Evolutionary conservation across 1,140 invertebrate species (phyloP).

Genomic region (Aphis gossypii): DNA sequence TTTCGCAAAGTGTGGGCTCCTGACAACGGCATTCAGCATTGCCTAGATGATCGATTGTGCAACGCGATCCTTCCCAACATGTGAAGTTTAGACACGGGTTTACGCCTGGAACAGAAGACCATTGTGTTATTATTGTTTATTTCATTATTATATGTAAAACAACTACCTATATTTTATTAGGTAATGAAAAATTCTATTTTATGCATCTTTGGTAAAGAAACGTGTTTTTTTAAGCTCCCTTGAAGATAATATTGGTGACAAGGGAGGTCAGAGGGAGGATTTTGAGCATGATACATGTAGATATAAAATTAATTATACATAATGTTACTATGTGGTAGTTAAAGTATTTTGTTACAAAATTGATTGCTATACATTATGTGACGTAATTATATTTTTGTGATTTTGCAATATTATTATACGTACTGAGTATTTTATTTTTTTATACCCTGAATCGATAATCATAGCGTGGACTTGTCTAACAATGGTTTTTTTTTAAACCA

Average conservation of each 20-base stretch:
- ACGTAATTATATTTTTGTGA: background rate
- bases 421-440: background rate
- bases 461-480: too few relatives aligned
- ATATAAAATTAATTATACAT: background rate
- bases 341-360: background rate
- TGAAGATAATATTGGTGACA: too few relatives aligned
- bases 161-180: too few relatives aligned
- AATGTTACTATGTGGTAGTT: background rate
- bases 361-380: background rate
- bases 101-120: slow-evolving; percentile 68
- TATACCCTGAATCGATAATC: background rate
- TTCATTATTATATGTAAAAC: too few relatives aligned
- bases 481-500: background rate
- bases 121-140: too few relatives aligned
- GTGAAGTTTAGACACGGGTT: slow-evolving; percentile 82
- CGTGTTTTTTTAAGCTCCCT: too few relatives aligned
- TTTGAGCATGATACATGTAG: too few relatives aligned
- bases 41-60: slow-evolving; percentile 83
- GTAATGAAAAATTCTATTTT: too few relatives aligned
- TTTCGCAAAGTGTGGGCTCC: slow-evolving; percentile 73
- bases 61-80: slow-evolving; percentile 79
- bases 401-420: background rate
- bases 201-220: too few relatives aligned
- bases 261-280: too few relatives aligned
- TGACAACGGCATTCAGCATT: slow-evolving; percentile 84